Conservation (phyloP, 2,888 invertebrate species). For the Calameuta pallipes region DNA sequence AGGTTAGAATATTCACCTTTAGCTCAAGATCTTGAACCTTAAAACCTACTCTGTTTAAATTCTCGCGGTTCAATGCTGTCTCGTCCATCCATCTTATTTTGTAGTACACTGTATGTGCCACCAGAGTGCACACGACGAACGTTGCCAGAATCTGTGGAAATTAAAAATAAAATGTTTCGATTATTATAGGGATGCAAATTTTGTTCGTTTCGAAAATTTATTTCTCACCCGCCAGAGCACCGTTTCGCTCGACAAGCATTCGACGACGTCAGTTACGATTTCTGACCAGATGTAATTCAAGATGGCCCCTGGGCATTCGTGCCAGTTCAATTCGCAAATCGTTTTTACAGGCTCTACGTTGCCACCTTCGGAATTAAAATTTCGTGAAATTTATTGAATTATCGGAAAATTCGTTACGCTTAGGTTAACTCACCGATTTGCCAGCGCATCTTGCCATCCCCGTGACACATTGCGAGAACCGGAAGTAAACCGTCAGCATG, state of each 20-base stretch:
- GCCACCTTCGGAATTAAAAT: constrained; percentile 44
- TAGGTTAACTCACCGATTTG: constrained; percentile 44
- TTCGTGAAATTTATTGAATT: not conserved
- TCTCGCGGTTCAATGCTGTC: constrained; percentile 31
- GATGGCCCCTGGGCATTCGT: constrained; percentile 49
- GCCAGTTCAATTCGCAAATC: constrained; percentile 51
- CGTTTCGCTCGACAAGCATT: constrained; percentile 48
- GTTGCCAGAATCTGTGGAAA: constrained; percentile 38
- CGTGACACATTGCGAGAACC: not conserved
- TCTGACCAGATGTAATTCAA: constrained; percentile 56
- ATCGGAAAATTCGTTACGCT: not conserved
- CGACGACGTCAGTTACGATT: constrained; percentile 57
- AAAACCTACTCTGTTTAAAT: constrained; percentile 42
- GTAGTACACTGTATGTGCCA: constrained; percentile 42
- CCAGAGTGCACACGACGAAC: constrained; percentile 35
- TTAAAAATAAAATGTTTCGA: not conserved
- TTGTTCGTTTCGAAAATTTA: not conserved
- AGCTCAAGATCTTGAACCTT: constrained; percentile 56
- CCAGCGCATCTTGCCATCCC: constrained; percentile 47
- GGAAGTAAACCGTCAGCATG: not conserved
- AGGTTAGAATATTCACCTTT: constrained; percentile 54
- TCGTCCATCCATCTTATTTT: constrained; percentile 36
- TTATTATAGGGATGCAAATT: not conserved
- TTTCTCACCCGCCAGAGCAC: constrained; percentile 48
- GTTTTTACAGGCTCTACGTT: constrained; percentile 51